Evolutionary conservation across 2,113 vertebrate species (phyloP), one percentile per base, ranked within the genome.

Genomic region (Scophthalmus maximus): DNA sequence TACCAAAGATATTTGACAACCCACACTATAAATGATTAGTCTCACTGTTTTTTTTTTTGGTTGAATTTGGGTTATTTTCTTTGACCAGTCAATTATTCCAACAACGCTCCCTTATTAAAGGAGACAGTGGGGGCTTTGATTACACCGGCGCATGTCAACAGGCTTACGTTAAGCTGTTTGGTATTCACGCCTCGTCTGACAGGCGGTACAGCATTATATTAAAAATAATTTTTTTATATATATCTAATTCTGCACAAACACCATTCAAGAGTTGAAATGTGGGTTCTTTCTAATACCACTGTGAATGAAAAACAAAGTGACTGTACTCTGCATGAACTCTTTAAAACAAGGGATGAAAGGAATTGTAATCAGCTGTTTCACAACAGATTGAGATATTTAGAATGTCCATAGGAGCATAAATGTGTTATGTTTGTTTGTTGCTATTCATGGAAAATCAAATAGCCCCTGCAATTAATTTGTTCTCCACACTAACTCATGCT

Each of bases 251-350:
- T 52, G 4, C 71, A 47, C 44, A 73, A 74, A 70, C 29, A 40
- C 22, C 47, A 60, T 50, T 59, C 23, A 63, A 40, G 47, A 64
- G 51, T 68, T 78, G 27, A 75, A 76, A 53, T 55, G 2, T 8
- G 30, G 25, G 44, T 65, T 17, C 36, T 80, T 59, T 78, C 29
- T 61, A 56, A 58, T 53, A 61, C 42, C 53, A 25, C 32, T 38
- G 30, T 26, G 29, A 76, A 72, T 59, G 50, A 40, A 67, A 79
- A 57, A 55, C 10, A 18, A 66, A 58, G 34, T 38, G 12, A 20
- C 38, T 77, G 62, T 20, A 74, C 64, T 82, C 38, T 63, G 53
- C 10, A 6, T 86, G 86, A 86, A 84, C 79, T 73, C 71, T 58
- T 70, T 44, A 68, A 63, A 78, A 65, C 52, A 58, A 69, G 44